Evolutionary conservation across 1,140 invertebrate species (phyloP), one percentile per base, ranked within the genome.

Genomic region (Diorhabda carinulata): DNA sequence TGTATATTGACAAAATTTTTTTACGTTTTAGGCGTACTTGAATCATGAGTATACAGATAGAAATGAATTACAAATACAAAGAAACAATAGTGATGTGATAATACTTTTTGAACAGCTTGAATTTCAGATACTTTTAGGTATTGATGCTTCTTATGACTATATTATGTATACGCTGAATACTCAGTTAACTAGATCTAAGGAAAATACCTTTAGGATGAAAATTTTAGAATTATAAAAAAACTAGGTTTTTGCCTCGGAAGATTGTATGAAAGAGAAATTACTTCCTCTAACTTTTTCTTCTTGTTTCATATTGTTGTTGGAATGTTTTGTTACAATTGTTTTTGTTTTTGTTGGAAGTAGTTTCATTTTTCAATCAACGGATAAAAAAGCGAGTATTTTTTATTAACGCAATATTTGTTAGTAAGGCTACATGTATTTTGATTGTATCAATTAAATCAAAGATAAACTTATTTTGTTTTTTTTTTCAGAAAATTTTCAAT

Each of bases 351-450:
- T 69, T n/a, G 42, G 47, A 47, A 43, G 47, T 62, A 60, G 65
- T 41, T 56, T 58, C 42, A 42, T 64, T 62, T 67, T 43, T 60
- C 64, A 52, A 47, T 66, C 52, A 57, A 7, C 59, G 42, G 43
- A 62, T 52, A 62, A 40, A 61, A 64, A 69, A 62, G 47, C 45
- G 56, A 62, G 64, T 73, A 72, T 72, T 75, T 75, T 77, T 78
- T 76, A 73, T 71, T 71, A 75, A 74, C 65, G 73, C 73, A 76
- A 74, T 77, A 76, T 74, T 78, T 72, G 70, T 73, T 78, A 74
- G 74, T 75, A 72, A 66, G 25, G 75, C 78, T 79, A 77, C 71
- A 73, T 79, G 78, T 78, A 77, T 72, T 77, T 77, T 78, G 73
- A 77, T 77, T 78, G 77, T 78, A 78, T 77, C 69, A 76, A 43